phyloP scores from a whole-genome alignment of 2,888 invertebrate species.

The Brachylomia viminalis region DNA sequence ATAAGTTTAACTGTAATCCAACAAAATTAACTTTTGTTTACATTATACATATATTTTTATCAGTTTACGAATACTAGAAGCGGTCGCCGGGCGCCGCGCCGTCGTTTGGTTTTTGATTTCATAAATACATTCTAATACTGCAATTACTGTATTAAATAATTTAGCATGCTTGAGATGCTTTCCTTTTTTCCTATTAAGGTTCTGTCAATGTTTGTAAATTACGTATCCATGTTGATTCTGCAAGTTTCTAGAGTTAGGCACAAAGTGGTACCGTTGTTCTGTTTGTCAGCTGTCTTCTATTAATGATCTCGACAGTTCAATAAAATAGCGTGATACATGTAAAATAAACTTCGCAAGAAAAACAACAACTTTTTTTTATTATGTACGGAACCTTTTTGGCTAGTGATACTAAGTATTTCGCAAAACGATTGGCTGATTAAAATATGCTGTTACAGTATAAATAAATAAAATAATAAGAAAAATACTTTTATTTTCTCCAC shows the following conservation, averaged over 20 bases:
- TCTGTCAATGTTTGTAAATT: conserved; percentile 1
- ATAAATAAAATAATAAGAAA: no score
- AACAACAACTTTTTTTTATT: not conserved
- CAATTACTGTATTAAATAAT: not conserved
- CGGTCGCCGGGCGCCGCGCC: not conserved
- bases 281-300: not conserved
- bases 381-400: not conserved
- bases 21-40: not conserved
- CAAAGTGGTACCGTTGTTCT: not conserved
- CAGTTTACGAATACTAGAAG: not conserved
- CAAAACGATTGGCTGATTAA: not conserved
- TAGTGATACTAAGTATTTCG: not conserved
- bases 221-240: not conserved
- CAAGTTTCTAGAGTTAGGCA: not conserved
- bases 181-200: not conserved
- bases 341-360: not conserved
- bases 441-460: conserved; percentile 17
- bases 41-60: not conserved
- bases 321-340: not conserved
- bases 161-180: not conserved
- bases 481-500: no score
- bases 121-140: not conserved
- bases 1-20: not conserved
- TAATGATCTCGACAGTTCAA: not conserved
- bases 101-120: no score